Percentiles rank a stretch among this genome's conserved stretches.
Conservation (phyloP, 2,888 invertebrate genomes). For the Augochlorella aurata region DNA sequence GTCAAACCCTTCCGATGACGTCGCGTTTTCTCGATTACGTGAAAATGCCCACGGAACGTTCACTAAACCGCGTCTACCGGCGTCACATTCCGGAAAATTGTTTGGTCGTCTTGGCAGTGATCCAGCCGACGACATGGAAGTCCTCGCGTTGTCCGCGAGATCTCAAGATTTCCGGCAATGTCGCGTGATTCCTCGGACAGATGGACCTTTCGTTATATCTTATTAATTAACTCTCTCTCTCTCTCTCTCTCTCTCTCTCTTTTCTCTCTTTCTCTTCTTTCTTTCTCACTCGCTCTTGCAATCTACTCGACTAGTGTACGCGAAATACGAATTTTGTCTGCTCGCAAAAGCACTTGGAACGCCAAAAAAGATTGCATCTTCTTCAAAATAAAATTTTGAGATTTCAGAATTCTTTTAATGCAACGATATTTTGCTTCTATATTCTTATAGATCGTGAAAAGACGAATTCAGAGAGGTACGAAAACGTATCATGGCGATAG, state of each 20-base stretch:
- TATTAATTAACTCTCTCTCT: background rate
- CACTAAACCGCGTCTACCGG: slow-evolving; percentile 4
- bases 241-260: background rate
- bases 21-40: slow-evolving; percentile 45
- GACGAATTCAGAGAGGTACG: no score
- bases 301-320: no score
- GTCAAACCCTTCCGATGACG: background rate
- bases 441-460: no score
- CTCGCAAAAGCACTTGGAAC: no score
- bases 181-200: background rate
- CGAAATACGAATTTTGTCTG: no score
- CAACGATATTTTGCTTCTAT: no score
- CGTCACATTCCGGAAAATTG: slow-evolving; percentile 43
- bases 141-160: slow-evolving; percentile 27
- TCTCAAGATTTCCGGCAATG: slow-evolving; percentile 22
- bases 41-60: slow-evolving; percentile 45
- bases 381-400: no score
- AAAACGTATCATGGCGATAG: no score
- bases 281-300: no score
- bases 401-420: no score
- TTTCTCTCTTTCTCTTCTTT: background rate
- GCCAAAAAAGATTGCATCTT: no score
- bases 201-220: background rate
- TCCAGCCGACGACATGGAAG: slow-evolving; percentile 36
- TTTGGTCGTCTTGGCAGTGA: slow-evolving; percentile 50